Conservation (phyloP, 2,888 invertebrate genomes). For the Myopa testacea region DNA sequence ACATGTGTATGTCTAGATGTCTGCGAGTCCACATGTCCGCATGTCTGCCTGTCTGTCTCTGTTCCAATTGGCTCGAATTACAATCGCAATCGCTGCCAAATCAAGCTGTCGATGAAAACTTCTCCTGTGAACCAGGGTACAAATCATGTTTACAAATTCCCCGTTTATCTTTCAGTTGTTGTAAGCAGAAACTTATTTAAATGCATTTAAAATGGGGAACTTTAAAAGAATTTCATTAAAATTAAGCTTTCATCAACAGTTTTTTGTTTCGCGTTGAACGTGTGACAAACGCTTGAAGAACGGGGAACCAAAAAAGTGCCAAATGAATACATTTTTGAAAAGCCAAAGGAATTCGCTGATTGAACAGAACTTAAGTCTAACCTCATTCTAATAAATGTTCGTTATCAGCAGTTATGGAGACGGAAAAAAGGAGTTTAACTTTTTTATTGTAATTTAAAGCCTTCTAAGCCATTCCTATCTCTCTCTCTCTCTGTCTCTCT, state of each 20-base stretch:
- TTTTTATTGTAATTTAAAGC: slow-evolving; percentile 3
- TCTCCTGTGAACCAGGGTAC: slow-evolving; percentile 54
- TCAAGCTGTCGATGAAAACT: neutral
- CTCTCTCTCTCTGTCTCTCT: neutral
- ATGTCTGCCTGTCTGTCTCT: slow-evolving; percentile 27
- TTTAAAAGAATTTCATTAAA: slow-evolving; percentile 3
- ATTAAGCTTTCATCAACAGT: slow-evolving; percentile 16
- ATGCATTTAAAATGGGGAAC: slow-evolving; percentile 21
- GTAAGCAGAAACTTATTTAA: slow-evolving; percentile 41
- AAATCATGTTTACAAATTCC: slow-evolving; percentile 62
- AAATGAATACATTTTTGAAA: neutral
- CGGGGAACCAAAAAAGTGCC: neutral
- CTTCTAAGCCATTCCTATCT: neutral
- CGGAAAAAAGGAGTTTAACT: neutral
- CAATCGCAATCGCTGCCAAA: neutral
- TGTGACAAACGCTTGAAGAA: slow-evolving; percentile 29
- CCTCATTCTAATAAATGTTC: neutral
- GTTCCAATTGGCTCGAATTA: slow-evolving; percentile 30
- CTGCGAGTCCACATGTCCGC: slow-evolving; percentile 39
- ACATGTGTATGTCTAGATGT: too few species aligned
- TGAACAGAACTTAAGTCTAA: slow-evolving; percentile 6
- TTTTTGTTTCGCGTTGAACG: slow-evolving; percentile 20
- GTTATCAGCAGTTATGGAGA: neutral
- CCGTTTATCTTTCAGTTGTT: slow-evolving; percentile 56
- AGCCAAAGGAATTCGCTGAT: slow-evolving; percentile 28